phyloP scores from a whole-genome alignment of 2,888 invertebrate genomes.

The Podotricha telesiphe region DNA sequence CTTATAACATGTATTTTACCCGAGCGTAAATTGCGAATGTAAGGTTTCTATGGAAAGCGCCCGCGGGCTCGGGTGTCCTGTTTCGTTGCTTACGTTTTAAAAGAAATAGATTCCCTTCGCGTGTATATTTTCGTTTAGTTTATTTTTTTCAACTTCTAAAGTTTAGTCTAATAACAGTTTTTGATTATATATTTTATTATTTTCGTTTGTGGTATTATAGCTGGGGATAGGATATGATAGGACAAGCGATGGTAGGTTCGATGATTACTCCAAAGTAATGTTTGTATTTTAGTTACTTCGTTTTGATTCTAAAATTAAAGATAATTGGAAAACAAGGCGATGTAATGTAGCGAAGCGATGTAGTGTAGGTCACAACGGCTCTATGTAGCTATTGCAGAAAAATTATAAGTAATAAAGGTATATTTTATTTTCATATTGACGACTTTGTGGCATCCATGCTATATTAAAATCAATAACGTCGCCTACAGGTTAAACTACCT shows the following conservation, averaged over 20 bases:
- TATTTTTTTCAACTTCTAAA: background rate
- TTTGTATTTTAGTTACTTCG: no score
- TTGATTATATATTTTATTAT: background rate
- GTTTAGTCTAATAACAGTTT: background rate
- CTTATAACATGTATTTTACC: constrained; percentile 3
- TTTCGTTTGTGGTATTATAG: no score
- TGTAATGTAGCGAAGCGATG: no score
- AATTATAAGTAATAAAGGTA: background rate
- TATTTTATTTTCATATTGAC: background rate
- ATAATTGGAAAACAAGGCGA: no score
- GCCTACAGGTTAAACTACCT: background rate
- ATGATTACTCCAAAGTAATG: no score
- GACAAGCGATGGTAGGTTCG: no score
- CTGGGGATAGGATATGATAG: no score
- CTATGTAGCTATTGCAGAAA: background rate
- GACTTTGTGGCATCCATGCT: background rate
- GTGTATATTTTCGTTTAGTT: background rate
- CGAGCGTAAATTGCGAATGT: constrained; percentile 3
- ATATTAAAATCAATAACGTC: background rate
- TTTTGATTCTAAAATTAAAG: no score
- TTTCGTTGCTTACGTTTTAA: constrained; percentile 11
- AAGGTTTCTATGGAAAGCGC: constrained; percentile 10
- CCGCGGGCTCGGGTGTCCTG: constrained; percentile 16
- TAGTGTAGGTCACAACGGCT: no score
- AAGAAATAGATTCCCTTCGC: constrained; percentile 8